Base-by-base conservation (phyloP, 1,140 invertebrate genomes). In the Drosophila yakuba region DNA sequence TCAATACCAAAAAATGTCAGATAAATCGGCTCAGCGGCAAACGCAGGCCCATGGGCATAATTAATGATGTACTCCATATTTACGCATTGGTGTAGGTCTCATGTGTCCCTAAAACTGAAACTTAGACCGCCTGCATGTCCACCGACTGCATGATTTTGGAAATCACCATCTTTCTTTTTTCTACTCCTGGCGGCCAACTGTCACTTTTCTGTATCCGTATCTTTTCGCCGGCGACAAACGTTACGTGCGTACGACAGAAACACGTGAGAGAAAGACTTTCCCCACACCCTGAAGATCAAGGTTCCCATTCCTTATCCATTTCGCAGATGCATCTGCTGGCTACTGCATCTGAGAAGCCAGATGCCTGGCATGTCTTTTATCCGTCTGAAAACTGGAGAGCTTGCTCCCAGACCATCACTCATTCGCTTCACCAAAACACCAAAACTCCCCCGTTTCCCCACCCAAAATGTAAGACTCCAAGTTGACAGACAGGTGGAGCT, bases 1-100 rank as follows among this genome's bases (percentile, higher is more conserved):
- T 89, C 80, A 89, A 89, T 89, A 89, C 80, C 50, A 80, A 84
- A 84, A 79, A 84, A 76, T 80, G 84, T 84, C 82, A 88, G 82
- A 88, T 86, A 80, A 80, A 80, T 80, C 75, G 83, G 78, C 56
- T 71, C 73, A 80, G 71, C 63, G 60, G 61, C 44, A 64, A 68
- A 81, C 66, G 66, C 63, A 57, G 58, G 68, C 68, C 59, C 79
- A 64, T 64, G 84, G 68, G 68, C 61, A 89, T 91, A 91, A 91
- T 91, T 91, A 91, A 91, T 91, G 89, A 91, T 91, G 78, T 91
- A 88, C 89, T 91, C 89, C 78, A 91, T 75, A 89, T 91, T 86
- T 62, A 82, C 82, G 80, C 84, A 81, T 91, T 89, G 89, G 81
- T 91, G 89, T 91, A 91, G 89, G 89, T 91, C 89, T 78, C 60